phyloP scores from a whole-genome alignment of 2,113 vertebrate species.

The Machaerirhynchus nigripectus region DNA sequence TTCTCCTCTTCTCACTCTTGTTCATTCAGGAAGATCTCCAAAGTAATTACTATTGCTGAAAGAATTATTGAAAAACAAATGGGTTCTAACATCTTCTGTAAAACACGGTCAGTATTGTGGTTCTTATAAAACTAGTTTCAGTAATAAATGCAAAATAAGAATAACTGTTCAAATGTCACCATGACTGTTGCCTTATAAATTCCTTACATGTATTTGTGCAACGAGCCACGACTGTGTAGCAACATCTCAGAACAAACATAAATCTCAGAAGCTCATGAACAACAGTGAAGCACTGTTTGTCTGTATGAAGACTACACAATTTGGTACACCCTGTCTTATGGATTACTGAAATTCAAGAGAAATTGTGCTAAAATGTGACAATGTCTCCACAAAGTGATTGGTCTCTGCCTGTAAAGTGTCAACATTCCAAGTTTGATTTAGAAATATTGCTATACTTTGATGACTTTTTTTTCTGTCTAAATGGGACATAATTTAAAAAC shows the following conservation, averaged over 20 bases:
- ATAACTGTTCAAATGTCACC: background rate
- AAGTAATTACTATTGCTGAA: background rate
- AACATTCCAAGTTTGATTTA: background rate
- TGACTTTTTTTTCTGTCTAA: background rate
- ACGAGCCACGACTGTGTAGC: background rate
- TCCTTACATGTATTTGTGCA: background rate
- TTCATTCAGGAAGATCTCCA: background rate
- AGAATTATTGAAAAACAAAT: background rate
- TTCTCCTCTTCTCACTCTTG: background rate
- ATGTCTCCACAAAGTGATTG: background rate
- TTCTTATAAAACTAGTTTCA: background rate
- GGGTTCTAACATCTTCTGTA: accelerated
- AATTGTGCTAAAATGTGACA: background rate
- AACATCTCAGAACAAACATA: background rate
- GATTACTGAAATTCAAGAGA: background rate
- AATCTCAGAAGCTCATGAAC: background rate
- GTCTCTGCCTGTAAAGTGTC: background rate
- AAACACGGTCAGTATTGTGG: background rate
- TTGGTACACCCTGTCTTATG: accelerated
- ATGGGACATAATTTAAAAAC: background rate
- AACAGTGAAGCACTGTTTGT: background rate
- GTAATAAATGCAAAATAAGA: background rate
- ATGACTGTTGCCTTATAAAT: background rate
- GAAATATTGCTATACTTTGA: background rate
- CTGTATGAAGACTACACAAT: background rate